Percentiles rank a stretch among this genome's conserved stretches.
phyloP scores from a whole-genome alignment of 2,888 invertebrate species.

The Dione vanillae region DNA sequence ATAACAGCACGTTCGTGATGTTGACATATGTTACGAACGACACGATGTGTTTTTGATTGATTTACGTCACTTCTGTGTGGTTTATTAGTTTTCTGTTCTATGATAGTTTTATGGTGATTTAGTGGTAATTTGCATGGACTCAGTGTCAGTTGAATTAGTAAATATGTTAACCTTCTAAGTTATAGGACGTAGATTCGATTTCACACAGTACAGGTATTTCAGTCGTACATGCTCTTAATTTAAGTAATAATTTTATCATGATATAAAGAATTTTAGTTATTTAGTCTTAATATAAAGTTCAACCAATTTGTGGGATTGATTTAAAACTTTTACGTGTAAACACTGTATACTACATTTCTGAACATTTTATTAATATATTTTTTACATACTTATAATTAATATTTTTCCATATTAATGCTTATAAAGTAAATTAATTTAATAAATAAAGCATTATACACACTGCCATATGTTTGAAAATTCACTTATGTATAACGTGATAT shows the following conservation, averaged over 20 bases:
- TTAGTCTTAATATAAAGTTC: too few relatives aligned
- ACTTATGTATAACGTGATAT: too few relatives aligned
- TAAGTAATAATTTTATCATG: background rate
- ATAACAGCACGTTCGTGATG: conserved; percentile 26
- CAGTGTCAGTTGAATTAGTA: background rate
- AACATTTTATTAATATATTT: too few relatives aligned
- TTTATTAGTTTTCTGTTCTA: conserved; percentile 16
- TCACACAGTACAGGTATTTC: background rate
- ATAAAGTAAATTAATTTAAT: too few relatives aligned
- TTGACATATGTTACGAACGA: conserved; percentile 28
- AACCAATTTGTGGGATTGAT: too few relatives aligned
- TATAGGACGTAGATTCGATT: background rate
- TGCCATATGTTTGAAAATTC: too few relatives aligned
- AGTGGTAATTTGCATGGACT: background rate
- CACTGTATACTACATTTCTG: too few relatives aligned
- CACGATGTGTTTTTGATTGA: conserved; percentile 29
- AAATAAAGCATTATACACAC: too few relatives aligned
- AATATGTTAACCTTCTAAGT: background rate
- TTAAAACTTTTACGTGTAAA: too few relatives aligned
- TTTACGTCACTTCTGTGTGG: conserved; percentile 19
- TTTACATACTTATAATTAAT: too few relatives aligned
- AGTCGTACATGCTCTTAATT: background rate
- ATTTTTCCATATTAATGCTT: too few relatives aligned
- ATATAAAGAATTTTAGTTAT: too few relatives aligned
- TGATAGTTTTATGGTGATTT: conserved; percentile 14